Evolutionary conservation across 2,113 vertebrate genomes (phyloP).

Genomic region (Dipodomys stephensi): DNA sequence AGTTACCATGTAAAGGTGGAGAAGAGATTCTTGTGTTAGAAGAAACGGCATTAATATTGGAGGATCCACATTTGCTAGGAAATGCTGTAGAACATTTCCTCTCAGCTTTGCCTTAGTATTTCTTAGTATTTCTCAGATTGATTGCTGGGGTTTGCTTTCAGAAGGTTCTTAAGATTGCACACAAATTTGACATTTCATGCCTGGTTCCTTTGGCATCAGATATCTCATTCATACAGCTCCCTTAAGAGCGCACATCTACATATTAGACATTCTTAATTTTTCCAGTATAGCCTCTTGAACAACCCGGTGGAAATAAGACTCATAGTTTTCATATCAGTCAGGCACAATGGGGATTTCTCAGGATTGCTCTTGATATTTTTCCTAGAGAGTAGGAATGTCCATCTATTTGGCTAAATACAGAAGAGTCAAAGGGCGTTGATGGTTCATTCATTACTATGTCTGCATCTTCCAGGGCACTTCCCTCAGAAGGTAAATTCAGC

Average conservation of each 20-base stretch:
- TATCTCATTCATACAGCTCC: slow-evolving; percentile 63
- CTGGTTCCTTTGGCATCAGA: slow-evolving; percentile 66
- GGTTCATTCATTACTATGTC: slow-evolving; percentile 89
- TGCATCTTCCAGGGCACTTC: slow-evolving; percentile 82
- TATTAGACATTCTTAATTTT: slow-evolving; percentile 85
- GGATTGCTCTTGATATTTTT: slow-evolving; percentile 85
- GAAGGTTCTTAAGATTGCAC: slow-evolving; percentile 56
- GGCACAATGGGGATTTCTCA: slow-evolving; percentile 85
- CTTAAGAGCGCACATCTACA: slow-evolving; percentile 80
- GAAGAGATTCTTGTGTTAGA: background rate
- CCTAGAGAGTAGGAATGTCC: slow-evolving; percentile 85
- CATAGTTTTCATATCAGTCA: slow-evolving; percentile 88
- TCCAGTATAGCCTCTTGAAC: slow-evolving; percentile 80
- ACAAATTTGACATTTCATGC: slow-evolving; percentile 73
- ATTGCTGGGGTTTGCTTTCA: slow-evolving; percentile 48
- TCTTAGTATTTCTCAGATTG: slow-evolving; percentile 15
- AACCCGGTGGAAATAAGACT: slow-evolving; percentile 83
- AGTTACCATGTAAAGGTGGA: slow-evolving; percentile 37
- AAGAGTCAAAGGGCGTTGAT: slow-evolving; percentile 84
- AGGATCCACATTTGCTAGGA: background rate
- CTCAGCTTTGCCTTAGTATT: slow-evolving; percentile 43
- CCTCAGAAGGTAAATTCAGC: slow-evolving; percentile 80
- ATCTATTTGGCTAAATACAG: slow-evolving; percentile 88
- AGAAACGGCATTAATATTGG: background rate
- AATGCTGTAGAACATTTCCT: background rate